These are phyloP conservation scores for Euproctis similis DNA, from an alignment of 2,888 invertebrate species.

Conservation along the genomic window DNA sequence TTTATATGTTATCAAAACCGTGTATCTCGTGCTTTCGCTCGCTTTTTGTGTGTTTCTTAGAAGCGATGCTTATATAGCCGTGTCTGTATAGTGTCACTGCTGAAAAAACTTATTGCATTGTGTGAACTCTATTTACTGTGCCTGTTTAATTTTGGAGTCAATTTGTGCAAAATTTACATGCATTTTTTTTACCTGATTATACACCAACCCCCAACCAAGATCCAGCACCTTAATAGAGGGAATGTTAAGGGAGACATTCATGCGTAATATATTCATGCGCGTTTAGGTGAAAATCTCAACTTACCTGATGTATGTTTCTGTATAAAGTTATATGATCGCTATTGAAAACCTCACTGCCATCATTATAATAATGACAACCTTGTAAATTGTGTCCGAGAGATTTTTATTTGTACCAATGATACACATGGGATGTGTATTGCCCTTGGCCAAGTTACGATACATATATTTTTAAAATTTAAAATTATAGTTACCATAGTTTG, in stretches of 20 bases:
- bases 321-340: conserved; percentile 48
- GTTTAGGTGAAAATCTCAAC: conserved; percentile 43
- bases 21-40: conserved; percentile 53
- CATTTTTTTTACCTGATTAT: conserved; percentile 49
- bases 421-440: conserved; percentile 28
- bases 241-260: conserved; percentile 40
- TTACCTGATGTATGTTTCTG: conserved; percentile 54
- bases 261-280: too few species aligned
- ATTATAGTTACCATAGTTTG: conserved; percentile 2
- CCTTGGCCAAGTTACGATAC: conserved; percentile 41
- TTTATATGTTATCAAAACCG: conserved; percentile 60
- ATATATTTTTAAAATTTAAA: conserved; percentile 7
- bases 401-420: conserved; percentile 8
- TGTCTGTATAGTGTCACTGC: conserved; percentile 42
- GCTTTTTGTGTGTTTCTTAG: conserved; percentile 44
- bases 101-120: conserved; percentile 22
- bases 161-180: conserved; percentile 39
- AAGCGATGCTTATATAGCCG: conserved; percentile 42
- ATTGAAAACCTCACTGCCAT: conserved; percentile 51
- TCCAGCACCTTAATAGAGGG: conserved; percentile 58
- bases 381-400: conserved; percentile 44
- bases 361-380: conserved; percentile 37
- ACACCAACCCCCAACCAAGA: conserved; percentile 39
- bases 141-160: conserved; percentile 69
- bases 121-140: conserved; percentile 35